Base-by-base conservation (phyloP, 2,888 invertebrate species). In the Thereva unica region DNA sequence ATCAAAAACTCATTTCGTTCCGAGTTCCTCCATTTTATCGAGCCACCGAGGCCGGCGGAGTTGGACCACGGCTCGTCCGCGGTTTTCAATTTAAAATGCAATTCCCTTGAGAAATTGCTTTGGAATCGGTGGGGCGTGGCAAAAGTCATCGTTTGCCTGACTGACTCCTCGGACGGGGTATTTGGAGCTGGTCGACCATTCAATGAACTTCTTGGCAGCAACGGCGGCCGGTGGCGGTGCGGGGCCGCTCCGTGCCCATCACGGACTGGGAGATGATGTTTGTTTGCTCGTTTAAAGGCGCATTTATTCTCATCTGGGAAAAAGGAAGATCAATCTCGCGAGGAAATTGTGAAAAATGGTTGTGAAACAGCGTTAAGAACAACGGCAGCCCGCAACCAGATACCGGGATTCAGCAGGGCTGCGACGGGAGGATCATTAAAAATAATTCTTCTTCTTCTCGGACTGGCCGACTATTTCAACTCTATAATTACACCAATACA, bases 51-150 rank as follows among this genome's bases (percentile, higher is more conserved):
- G 12, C 12, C 9, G 9, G 40, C 9, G 41, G 42, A 47, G 10
- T 47, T 50, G 41, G 37, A 52, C 50, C 35, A 50, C 40, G n/a
- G n/a, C n/a, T n/a, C 38, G 38, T 55, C 34, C 52, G 52, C 57
- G 9, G 50, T 65, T 66, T 66, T 66, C 66, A 66, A 66, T 66
- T 66, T 66, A 66, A 66, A 66, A 66, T 66, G 66, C 57, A 66
- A 66, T 66, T 66, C 66, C 57, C 66, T 66, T 66, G 66, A 66
- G 65, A 68, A 66, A 68, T 66, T 68, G 68, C 61, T 66, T 66
- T 66, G 41, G 53, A 65, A 68, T 68, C 68, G 56, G 54, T 55
- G 55, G 65, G 68, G 68, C 68, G 68, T 68, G 68, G 68, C 68
- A 66, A 66, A 68, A 68, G 50, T 68, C 68, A 68, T 66, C 66